A percentile compares a stretch with the other conserved stretches of the same genome.
Conservation (phyloP, 1,140 invertebrate species). For the Micrasema longulum region DNA sequence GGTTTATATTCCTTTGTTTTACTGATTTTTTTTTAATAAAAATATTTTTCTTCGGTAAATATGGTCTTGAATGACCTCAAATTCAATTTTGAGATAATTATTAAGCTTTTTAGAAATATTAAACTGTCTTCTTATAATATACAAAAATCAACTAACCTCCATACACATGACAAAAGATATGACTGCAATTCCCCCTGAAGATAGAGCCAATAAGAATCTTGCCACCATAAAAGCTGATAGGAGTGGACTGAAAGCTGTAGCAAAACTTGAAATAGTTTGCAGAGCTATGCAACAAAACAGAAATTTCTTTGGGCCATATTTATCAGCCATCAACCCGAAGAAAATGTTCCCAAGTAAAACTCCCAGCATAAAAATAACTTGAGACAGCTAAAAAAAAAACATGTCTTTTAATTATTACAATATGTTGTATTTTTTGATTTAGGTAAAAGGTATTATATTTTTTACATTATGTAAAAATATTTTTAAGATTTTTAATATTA, state of each 20-base stretch:
- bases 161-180: conserved; percentile 65
- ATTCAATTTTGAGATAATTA: too few species aligned
- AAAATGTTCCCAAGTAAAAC: conserved; percentile 75
- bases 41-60: too few species aligned
- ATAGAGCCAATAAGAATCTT: conserved; percentile 77
- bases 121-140: too few species aligned
- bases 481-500: too few species aligned
- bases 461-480: too few species aligned
- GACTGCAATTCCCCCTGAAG: conserved; percentile 70
- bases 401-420: too few species aligned
- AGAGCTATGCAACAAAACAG: conserved; percentile 74
- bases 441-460: too few species aligned
- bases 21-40: too few species aligned
- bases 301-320: conserved; percentile 70
- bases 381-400: conserved; percentile 69
- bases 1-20: too few species aligned
- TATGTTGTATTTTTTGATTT: too few species aligned
- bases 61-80: too few species aligned
- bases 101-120: too few species aligned
- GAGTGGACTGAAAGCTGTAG: conserved; percentile 72
- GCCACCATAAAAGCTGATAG: conserved; percentile 76
- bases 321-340: conserved; percentile 79
- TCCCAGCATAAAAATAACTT: conserved; percentile 81
- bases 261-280: conserved; percentile 72
- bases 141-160: conserved; percentile 58